Evolutionary conservation across 2,888 invertebrate genomes (phyloP), one percentile per base, ranked within the genome.

Genomic region (Beris chalybata): DNA sequence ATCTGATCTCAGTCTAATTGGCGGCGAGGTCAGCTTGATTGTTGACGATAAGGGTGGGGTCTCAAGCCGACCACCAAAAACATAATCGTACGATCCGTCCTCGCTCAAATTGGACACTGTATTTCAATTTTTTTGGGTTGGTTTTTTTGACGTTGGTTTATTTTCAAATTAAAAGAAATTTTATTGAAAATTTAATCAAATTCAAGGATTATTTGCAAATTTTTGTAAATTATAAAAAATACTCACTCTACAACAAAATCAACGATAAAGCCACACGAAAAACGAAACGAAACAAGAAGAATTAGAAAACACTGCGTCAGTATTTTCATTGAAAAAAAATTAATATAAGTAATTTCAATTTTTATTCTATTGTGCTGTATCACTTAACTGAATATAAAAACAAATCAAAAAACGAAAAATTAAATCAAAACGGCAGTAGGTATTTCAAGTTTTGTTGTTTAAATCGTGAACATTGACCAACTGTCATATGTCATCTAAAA

Each of bases 21-120:
- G 81, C 73, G 81, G 80, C 74, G 81, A 79, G 80, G 81, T 81
- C 81, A 81, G 81, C 81, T 81, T 81, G 74, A 81, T 78, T 76
- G 80, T 79, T 76, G 79, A 76, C 74, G 79, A 75, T 48, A 71
- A 65, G 75, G 80, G 79, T 76, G 81, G 78, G 76, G 78, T 78
- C 77, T 80, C 78, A 75, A 78, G 76, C 76, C 79, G 80, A 78
- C 80, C 80, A 77, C 81, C 81, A 81, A 81, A 80, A 77, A 81
- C 81, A 81, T 81, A 81, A 79, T 81, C 81, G 79, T 81, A 81
- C 74, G 81, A 80, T 76, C 79, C 80, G 78, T 81, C 71, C 64
- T 71, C 81, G 77, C 79, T 81, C 79, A 81, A 79, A 79, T 79
- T 81, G 78, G 81, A 79, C 79, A 81, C 81, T 80, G 75, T 73